These are phyloP conservation scores for Lineus longissimus DNA, from an alignment of 1,140 invertebrate species.

Conservation along the genomic window DNA sequence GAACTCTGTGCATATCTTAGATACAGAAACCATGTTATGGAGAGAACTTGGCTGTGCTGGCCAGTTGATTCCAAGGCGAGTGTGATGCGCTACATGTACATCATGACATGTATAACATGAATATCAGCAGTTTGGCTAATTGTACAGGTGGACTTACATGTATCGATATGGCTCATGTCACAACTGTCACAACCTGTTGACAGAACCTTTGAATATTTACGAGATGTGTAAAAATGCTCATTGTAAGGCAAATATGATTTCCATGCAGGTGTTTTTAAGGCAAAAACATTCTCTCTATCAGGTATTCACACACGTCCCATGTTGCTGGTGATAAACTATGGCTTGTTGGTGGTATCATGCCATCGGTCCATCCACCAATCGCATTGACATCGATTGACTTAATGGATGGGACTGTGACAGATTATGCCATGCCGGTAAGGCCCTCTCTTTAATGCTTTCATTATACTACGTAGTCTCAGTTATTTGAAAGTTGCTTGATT, in stretches of 20 bases:
- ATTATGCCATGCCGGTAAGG: slow-evolving; percentile 54
- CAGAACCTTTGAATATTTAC: too few relatives aligned
- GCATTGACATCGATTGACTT: slow-evolving; percentile 54
- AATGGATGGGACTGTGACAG: slow-evolving; percentile 26
- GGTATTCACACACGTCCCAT: slow-evolving; percentile 51
- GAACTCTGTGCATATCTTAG: slow-evolving; percentile 38
- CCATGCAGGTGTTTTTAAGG: too few relatives aligned
- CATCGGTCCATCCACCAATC: slow-evolving; percentile 34
- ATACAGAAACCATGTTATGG: slow-evolving; percentile 33
- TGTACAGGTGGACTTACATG: too few relatives aligned
- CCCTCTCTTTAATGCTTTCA: too few relatives aligned
- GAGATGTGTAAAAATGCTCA: too few relatives aligned
- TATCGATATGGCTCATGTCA: too few relatives aligned
- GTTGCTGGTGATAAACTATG: slow-evolving; percentile 43
- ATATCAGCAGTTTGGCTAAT: too few relatives aligned
- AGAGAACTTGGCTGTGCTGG: slow-evolving; percentile 21
- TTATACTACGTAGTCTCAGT: too few relatives aligned
- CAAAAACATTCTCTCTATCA: slow-evolving; percentile 19
- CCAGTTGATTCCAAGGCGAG: slow-evolving; percentile 28
- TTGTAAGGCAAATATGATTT: too few relatives aligned
- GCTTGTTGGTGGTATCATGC: slow-evolving; percentile 53
- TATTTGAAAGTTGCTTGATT: slow-evolving; percentile 20
- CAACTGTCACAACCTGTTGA: too few relatives aligned
- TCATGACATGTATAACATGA: too few relatives aligned
- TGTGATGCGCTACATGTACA: too few relatives aligned